Evolutionary conservation across 1,140 invertebrate genomes (phyloP).

Genomic region (Sesamia nonagrioides): DNA sequence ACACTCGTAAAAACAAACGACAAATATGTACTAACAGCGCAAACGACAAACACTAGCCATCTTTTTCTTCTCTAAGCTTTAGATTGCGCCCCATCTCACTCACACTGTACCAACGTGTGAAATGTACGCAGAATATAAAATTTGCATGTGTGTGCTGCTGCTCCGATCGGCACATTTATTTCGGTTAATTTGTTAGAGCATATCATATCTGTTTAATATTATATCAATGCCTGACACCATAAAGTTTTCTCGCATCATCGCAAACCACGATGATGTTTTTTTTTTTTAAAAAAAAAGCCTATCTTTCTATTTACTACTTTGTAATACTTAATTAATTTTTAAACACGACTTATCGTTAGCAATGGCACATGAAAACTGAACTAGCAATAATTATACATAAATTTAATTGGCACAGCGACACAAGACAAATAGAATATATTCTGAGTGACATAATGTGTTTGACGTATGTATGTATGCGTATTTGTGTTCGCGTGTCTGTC

Average conservation of each 20-base stretch:
- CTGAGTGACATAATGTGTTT: not conserved
- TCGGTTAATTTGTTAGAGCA: too few species aligned
- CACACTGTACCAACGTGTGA: too few species aligned
- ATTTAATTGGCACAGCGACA: constrained; percentile 7
- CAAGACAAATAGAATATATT: constrained; percentile 4
- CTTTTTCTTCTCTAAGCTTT: too few species aligned
- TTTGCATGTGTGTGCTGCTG: too few species aligned
- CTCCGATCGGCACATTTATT: too few species aligned
- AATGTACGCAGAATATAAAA: too few species aligned
- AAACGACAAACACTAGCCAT: too few species aligned
- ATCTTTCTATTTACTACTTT: not conserved
- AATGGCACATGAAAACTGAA: not conserved
- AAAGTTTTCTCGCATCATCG: not conserved
- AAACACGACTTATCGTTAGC: constrained; percentile 3
- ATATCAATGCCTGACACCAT: too few species aligned
- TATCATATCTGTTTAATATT: too few species aligned
- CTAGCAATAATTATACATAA: constrained; percentile 13
- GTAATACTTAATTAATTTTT: not conserved
- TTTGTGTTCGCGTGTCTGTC: not conserved
- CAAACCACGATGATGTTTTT: not conserved
- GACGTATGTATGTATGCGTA: not conserved
- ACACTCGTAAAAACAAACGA: too few species aligned
- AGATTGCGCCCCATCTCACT: too few species aligned
- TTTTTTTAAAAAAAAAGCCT: not conserved
- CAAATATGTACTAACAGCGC: too few species aligned